A percentile compares a stretch with the other conserved stretches of the same genome.
phyloP scores from a whole-genome alignment of 2,888 invertebrate species.

The Cephus sareptanus region DNA sequence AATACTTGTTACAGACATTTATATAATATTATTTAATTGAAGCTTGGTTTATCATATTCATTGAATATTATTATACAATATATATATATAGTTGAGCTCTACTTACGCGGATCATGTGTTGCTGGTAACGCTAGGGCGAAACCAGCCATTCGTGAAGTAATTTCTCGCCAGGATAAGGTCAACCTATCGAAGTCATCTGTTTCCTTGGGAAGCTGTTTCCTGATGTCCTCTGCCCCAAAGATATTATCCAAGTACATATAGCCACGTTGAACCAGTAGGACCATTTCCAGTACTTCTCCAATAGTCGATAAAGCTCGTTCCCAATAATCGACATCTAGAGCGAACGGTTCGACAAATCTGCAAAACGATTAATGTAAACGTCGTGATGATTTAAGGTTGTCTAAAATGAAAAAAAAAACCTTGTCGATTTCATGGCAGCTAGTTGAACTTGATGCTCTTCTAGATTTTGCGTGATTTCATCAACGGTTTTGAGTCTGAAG shows the following conservation, averaged over 20 bases:
- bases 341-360: slow-evolving; percentile 87
- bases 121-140: slow-evolving; percentile 42
- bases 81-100: background rate
- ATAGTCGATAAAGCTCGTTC: slow-evolving; percentile 85
- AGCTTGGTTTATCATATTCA: background rate
- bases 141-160: slow-evolving; percentile 50
- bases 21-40: background rate
- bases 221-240: slow-evolving; percentile 87
- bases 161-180: slow-evolving; percentile 65
- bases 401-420: slow-evolving; percentile 47
- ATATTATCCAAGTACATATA: slow-evolving; percentile 92
- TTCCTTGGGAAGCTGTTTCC: slow-evolving; percentile 84
- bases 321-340: slow-evolving; percentile 86
- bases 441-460: slow-evolving; percentile 89
- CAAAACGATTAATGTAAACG: slow-evolving; percentile 13
- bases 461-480: slow-evolving; percentile 81
- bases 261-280: slow-evolving; percentile 84
- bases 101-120: slow-evolving; percentile 64
- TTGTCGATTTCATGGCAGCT: slow-evolving; percentile 87
- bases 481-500: slow-evolving; percentile 79
- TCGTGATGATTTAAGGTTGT: background rate
- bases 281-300: slow-evolving; percentile 83
- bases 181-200: slow-evolving; percentile 80
- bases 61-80: background rate
- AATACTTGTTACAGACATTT: background rate